These are phyloP conservation scores for Hipparchia semele DNA, from an alignment of 2,888 invertebrate species.

Conservation along the genomic window DNA sequence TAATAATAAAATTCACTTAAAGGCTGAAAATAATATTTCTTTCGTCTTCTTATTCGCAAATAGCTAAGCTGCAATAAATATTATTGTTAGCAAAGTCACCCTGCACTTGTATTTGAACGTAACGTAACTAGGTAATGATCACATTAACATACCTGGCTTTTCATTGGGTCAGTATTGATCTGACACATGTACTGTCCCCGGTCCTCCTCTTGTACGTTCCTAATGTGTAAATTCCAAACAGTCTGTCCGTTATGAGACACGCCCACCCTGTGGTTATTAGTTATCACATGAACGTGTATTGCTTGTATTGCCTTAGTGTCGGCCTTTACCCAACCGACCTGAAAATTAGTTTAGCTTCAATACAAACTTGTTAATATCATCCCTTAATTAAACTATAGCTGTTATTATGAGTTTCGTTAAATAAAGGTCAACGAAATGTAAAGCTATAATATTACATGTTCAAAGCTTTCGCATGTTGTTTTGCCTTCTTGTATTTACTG, in stretches of 20 bases:
- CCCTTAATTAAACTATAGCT: conserved; percentile 18
- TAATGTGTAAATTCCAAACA: conserved; percentile 96
- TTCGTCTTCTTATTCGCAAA: too few species aligned
- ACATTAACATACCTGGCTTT: conserved; percentile 88
- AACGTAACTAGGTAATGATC: background rate
- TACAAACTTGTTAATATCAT: conserved; percentile 32
- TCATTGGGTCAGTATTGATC: conserved; percentile 97
- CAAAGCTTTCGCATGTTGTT: background rate
- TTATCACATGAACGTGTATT: conserved; percentile 95
- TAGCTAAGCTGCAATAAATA: too few species aligned
- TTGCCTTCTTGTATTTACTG: background rate
- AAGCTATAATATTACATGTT: background rate
- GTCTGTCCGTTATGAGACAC: conserved; percentile 93
- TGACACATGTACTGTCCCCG: conserved; percentile 97
- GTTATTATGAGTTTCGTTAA: conserved; percentile 13
- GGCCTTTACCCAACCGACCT: conserved; percentile 97
- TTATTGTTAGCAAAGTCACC: background rate
- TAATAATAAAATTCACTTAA: too few species aligned
- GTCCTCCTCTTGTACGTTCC: conserved; percentile 93
- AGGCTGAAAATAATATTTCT: too few species aligned
- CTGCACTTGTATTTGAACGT: background rate
- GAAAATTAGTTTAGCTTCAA: conserved; percentile 45
- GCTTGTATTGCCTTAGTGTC: conserved; percentile 97
- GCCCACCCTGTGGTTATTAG: conserved; percentile 93
- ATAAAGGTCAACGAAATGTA: conserved; percentile 7